These are phyloP conservation scores for Hippocampus kuda DNA, from an alignment of 2,797 vertebrate species.

Conservation along the genomic window DNA sequence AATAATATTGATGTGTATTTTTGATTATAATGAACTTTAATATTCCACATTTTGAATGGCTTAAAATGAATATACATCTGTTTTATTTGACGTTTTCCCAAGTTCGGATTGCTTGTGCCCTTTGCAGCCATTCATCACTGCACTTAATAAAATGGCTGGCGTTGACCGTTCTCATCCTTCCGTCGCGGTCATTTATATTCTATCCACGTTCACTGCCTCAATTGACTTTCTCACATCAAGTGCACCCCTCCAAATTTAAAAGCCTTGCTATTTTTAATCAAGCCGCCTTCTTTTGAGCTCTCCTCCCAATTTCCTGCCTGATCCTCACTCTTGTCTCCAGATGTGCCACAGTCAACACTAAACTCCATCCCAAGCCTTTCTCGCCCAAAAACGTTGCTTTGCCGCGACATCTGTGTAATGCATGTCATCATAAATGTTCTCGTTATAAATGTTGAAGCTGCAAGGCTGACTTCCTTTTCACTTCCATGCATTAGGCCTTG, in stretches of 20 bases:
- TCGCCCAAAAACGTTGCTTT: not conserved
- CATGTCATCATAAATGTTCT: too few relatives aligned
- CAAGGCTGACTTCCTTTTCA: too few relatives aligned
- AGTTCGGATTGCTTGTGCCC: not conserved
- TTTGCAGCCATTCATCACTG: not conserved
- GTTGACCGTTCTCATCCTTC: not conserved
- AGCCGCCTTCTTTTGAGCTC: conserved; percentile 7
- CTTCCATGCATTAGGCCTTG: too few relatives aligned
- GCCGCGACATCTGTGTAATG: too few relatives aligned
- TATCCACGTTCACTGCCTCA: not conserved
- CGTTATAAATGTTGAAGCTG: too few relatives aligned
- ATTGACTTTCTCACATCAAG: not conserved
- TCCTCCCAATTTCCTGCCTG: conserved; percentile 14
- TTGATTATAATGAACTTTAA: too few relatives aligned
- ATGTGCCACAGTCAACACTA: conserved; percentile 15
- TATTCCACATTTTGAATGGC: too few relatives aligned
- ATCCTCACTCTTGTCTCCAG: conserved; percentile 24
- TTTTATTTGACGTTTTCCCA: not conserved
- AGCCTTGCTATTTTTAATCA: conserved; percentile 16
- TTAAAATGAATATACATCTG: not conserved
- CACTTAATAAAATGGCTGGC: not conserved
- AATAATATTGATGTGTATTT: too few relatives aligned
- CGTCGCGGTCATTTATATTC: not conserved
- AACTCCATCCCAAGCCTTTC: not conserved
- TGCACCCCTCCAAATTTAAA: not conserved